Percentiles rank a stretch among this genome's conserved stretches.
These are phyloP conservation scores for Andrena fulva DNA, from an alignment of 2,888 invertebrate genomes.

Conservation along the genomic window DNA sequence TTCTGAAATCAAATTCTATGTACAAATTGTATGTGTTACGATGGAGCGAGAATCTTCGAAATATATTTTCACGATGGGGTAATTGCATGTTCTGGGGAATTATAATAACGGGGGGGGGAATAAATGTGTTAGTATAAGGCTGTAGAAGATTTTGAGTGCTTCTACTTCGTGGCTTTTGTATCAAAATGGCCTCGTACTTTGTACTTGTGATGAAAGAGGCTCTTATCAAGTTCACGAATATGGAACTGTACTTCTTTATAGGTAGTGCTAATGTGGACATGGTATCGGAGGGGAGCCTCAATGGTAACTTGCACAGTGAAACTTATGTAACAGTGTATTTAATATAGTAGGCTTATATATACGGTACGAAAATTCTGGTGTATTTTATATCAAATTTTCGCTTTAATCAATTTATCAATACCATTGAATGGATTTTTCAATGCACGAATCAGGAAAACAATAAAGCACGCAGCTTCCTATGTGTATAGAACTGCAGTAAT, in stretches of 20 bases:
- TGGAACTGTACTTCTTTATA: constrained; percentile 9
- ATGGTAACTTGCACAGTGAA: background rate
- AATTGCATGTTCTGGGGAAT: background rate
- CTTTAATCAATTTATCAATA: too few species aligned
- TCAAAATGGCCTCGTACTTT: constrained; percentile 46
- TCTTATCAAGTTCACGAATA: constrained; percentile 47
- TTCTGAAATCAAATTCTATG: background rate
- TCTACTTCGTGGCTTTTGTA: constrained; percentile 18
- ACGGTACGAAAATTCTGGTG: background rate
- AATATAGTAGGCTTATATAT: background rate
- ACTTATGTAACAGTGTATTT: constrained; percentile 24
- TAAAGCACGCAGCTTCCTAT: background rate
- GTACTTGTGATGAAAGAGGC: constrained; percentile 35
- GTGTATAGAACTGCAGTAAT: background rate
- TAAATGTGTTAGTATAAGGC: background rate
- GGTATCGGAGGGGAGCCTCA: background rate
- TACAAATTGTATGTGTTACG: background rate
- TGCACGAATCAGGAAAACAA: background rate
- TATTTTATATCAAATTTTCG: too few species aligned
- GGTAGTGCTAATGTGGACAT: constrained; percentile 18
- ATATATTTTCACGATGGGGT: background rate
- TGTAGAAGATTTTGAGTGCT: constrained; percentile 6
- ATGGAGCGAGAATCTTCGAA: background rate
- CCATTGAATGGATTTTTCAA: background rate
- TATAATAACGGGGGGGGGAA: background rate